These are phyloP conservation scores for Ophion obscuratus DNA, from an alignment of 2,888 invertebrate genomes.

Conservation along the genomic window DNA sequence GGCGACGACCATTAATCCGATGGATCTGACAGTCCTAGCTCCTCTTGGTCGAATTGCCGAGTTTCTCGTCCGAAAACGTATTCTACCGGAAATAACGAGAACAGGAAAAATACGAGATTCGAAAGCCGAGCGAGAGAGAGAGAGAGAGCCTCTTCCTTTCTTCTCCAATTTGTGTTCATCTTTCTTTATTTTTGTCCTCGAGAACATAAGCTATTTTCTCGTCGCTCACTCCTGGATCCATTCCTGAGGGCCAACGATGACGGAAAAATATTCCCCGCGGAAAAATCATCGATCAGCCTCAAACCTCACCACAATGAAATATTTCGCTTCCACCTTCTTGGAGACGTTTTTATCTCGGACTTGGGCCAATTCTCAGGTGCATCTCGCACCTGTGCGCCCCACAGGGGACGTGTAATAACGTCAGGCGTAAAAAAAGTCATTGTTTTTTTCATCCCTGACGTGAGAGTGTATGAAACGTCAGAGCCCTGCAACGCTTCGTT, in stretches of 20 bases:
- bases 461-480: slow-evolving; percentile 2
- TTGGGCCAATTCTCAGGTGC: too few relatives aligned
- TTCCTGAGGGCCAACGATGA: too few relatives aligned
- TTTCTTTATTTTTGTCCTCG: slow-evolving; percentile 42
- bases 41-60: slow-evolving; percentile 61
- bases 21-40: slow-evolving; percentile 69
- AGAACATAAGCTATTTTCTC: slow-evolving; percentile 19
- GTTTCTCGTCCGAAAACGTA: slow-evolving; percentile 62
- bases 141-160: slow-evolving; percentile 25
- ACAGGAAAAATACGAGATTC: slow-evolving; percentile 51
- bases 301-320: too few relatives aligned
- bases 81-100: slow-evolving; percentile 72
- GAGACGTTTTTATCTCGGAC: too few relatives aligned
- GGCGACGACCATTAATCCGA: slow-evolving; percentile 72
- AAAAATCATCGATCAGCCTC: too few relatives aligned
- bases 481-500: background rate
- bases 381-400: too few relatives aligned
- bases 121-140: slow-evolving; percentile 24
- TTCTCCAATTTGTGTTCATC: background rate
- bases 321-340: too few relatives aligned
- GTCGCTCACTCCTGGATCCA: too few relatives aligned
- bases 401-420: too few relatives aligned
- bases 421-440: too few relatives aligned
- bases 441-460: too few relatives aligned
- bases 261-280: too few relatives aligned